Evolutionary conservation across 2,113 vertebrate species (phyloP), one percentile per base, ranked within the genome.

Genomic region (Lasiurus cinereus): DNA sequence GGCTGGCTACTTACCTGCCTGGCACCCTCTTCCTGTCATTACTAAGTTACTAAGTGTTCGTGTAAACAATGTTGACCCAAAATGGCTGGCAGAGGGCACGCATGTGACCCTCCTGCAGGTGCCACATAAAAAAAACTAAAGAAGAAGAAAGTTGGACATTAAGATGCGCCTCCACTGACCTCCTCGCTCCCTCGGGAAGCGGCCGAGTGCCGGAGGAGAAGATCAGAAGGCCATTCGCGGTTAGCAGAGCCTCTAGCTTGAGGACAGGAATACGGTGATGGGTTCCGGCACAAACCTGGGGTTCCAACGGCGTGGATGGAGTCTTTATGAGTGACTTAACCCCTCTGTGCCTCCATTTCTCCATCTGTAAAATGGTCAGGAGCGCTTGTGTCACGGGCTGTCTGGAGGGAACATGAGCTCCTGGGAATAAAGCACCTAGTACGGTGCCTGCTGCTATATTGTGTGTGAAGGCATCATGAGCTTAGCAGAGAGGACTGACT

Each of bases 11-110:
- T 78, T 67, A n/a, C 73, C 31, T 46, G 14, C 39, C 36, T 67
- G 64, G 62, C 33, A 73, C 62, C 67, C 33, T 78, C n/a, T 48
- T 54, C 69, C 54, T 16, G 27, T 46, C 59, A 15, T 43, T 31
- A 33, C 79, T 73, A 87, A 91, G 67, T 83, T 54, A 76, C 84
- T 48, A 62, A 79, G 70, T 64, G 74, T 84, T 79, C 80, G 15
- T 22, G 15, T 36, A 74, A 95, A 93, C 54, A 79, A 33, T 39
- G 92, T 56, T 84, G 50, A 88, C 66, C 33, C 56, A 15, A 50
- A 50, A 73, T 36, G 36, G 67, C 82, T 54, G 24, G 83, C 77
- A 56, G 3, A 50, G 43, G 27, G 29, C 62, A 27, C 10, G 8
- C 6, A 8, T 31, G 43, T 74, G 66, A 92, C 46, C 31, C 10